A percentile compares a stretch with the other conserved stretches of the same genome.
phyloP scores from a whole-genome alignment of 2,797 vertebrate genomes.

The Alfaro cultratus region DNA sequence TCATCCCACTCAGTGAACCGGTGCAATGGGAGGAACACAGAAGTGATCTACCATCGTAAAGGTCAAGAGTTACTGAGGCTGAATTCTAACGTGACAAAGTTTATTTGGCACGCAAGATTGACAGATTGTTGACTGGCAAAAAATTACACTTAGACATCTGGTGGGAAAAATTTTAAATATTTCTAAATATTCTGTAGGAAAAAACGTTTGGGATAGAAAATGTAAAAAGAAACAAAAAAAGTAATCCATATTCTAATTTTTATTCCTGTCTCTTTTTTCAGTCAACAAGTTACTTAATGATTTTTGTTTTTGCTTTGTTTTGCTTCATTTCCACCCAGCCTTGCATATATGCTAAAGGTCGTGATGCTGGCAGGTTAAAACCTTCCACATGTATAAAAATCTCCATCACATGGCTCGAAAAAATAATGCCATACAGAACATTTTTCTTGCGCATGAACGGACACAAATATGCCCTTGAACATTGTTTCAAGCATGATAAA shows the following conservation, averaged over 20 bases:
- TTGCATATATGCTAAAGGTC: no score
- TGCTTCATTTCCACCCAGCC: neutral
- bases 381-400: neutral
- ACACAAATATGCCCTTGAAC: no score
- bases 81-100: neutral
- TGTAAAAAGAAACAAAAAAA: neutral
- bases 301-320: neutral
- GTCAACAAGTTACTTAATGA: neutral
- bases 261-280: neutral
- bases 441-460: no score
- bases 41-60: neutral
- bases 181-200: neutral
- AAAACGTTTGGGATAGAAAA: neutral
- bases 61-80: neutral
- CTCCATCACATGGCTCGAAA: no score
- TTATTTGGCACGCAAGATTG: neutral
- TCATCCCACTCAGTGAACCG: neutral
- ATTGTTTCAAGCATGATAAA: no score
- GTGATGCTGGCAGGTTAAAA: neutral
- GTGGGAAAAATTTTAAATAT: neutral
- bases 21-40: neutral
- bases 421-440: no score
- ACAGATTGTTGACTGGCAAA: neutral
- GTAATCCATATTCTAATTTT: neutral
- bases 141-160: neutral